Conservation (phyloP, 2,888 invertebrate genomes). For the Zygaena filipendulae region DNA sequence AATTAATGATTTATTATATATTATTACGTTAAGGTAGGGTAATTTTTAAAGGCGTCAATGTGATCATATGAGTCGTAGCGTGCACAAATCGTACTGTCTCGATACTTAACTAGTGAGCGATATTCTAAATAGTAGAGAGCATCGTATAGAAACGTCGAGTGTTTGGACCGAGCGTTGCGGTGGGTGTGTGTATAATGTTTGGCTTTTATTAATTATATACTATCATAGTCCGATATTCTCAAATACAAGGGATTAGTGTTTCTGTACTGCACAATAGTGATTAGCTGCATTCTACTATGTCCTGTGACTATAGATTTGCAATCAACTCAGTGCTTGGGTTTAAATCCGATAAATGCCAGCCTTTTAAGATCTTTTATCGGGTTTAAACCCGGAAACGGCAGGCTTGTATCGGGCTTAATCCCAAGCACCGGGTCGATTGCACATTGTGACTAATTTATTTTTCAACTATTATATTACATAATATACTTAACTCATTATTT, state of each 20-base stretch:
- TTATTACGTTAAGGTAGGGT: conserved; percentile 37
- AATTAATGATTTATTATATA: conserved; percentile 20
- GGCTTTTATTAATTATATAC: conserved; percentile 50
- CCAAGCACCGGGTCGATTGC: too few species aligned
- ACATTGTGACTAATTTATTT: too few species aligned
- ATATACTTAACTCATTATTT: too few species aligned
- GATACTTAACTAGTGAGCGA: conserved; percentile 38
- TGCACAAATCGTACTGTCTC: conserved; percentile 59
- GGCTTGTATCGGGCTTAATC: too few species aligned
- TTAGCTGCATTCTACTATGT: conserved; percentile 26
- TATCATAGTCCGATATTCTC: conserved; percentile 50
- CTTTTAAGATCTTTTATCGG: too few species aligned
- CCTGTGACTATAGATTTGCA: too few species aligned
- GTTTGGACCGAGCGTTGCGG: conserved; percentile 53
- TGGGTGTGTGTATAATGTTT: conserved; percentile 51
- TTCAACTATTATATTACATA: too few species aligned
- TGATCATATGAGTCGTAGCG: conserved; percentile 61
- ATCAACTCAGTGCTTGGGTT: too few species aligned
- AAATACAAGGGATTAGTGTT: conserved; percentile 51
- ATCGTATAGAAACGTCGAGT: conserved; percentile 53
- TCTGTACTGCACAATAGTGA: conserved; percentile 42
- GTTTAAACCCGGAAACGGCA: too few species aligned
- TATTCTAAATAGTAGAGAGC: conserved; percentile 42
- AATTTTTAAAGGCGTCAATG: conserved; percentile 60
- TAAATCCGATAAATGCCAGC: too few species aligned